These are phyloP conservation scores for Pogona vitticeps DNA, from an alignment of 2,113 vertebrate genomes.

Conservation along the genomic window DNA sequence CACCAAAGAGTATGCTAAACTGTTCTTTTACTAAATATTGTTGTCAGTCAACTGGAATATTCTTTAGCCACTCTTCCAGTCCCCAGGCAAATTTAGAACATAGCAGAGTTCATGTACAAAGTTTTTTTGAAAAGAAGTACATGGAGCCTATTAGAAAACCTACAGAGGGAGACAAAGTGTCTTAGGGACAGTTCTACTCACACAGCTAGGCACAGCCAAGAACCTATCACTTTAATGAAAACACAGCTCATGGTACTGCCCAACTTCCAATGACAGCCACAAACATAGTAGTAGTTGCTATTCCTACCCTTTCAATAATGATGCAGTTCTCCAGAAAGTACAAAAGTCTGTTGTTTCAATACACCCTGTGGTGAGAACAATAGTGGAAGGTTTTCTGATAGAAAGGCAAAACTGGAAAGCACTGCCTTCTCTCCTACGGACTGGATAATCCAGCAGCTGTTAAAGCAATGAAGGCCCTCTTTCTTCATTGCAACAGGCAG, in stretches of 20 bases:
- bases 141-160: neutral
- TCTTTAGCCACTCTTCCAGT: neutral
- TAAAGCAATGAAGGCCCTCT: neutral
- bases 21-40: neutral
- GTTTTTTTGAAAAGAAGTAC: neutral
- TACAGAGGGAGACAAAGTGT: neutral
- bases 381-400: neutral
- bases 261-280: neutral
- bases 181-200: neutral
- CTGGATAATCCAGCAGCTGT: no score
- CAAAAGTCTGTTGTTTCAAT: neutral
- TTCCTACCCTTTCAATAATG: neutral
- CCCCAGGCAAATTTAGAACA: neutral
- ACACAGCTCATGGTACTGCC: neutral
- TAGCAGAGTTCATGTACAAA: neutral
- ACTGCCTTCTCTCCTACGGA: neutral
- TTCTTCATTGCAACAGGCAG: neutral
- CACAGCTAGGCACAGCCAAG: neutral
- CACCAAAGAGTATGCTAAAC: neutral
- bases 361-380: neutral
- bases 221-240: neutral
- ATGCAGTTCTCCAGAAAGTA: no score
- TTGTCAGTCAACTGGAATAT: neutral
- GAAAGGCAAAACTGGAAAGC: neutral
- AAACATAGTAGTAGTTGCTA: no score